Evolutionary conservation across 2,113 vertebrate genomes (phyloP).

Genomic region (Nesogale talazaci): DNA sequence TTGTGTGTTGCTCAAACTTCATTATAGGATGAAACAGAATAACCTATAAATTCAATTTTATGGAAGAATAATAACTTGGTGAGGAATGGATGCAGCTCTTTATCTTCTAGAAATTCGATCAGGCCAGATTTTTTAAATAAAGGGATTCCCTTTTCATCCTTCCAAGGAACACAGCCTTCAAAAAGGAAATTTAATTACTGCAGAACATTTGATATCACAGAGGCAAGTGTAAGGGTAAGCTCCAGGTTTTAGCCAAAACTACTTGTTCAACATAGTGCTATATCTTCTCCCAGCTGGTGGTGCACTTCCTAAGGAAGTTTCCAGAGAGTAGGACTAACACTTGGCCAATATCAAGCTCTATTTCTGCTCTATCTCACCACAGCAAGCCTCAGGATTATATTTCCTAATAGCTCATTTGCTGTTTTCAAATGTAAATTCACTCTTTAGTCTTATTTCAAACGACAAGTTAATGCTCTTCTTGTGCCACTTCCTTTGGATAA

Average conservation of each 20-base stretch:
- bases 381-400: no score
- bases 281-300: neutral
- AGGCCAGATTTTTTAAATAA: neutral
- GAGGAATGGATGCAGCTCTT: neutral
- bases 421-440: no score
- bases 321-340: no score
- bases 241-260: neutral
- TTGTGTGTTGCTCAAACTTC: constrained; percentile 30
- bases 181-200: neutral
- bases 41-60: neutral
- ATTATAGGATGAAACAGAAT: neutral
- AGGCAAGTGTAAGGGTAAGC: neutral
- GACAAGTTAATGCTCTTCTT: no score
- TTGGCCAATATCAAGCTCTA: no score
- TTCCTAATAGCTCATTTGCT: no score
- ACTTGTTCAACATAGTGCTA: neutral
- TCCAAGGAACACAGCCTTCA: neutral
- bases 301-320: no score
- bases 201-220: neutral
- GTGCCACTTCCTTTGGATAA: no score
- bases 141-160: neutral
- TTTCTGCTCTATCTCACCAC: no score
- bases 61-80: neutral
- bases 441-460: no score
- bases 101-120: neutral